Conservation (phyloP, 2,888 invertebrate genomes). For the Drosophila diplacantha region DNA sequence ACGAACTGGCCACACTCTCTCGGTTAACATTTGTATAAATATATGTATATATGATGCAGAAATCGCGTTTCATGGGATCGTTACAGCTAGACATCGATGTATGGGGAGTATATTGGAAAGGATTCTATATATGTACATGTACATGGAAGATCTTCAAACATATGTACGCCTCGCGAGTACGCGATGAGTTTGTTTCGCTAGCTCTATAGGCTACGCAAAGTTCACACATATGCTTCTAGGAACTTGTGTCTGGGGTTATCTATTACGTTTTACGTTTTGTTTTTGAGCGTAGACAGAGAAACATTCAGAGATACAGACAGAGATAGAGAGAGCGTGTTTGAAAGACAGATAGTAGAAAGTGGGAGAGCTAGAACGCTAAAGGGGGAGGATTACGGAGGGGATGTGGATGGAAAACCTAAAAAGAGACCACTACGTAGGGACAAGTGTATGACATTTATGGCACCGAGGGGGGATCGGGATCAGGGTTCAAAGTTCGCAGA, state of each 20-base stretch:
- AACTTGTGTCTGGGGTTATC: slow-evolving; percentile 7
- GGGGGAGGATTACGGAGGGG: slow-evolving; percentile 6
- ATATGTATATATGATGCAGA: neutral
- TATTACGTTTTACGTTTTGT: slow-evolving; percentile 6
- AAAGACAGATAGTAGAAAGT: slow-evolving; percentile 36
- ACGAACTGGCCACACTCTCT: slow-evolving; percentile 7
- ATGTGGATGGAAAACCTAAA: slow-evolving; percentile 21
- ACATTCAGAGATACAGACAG: slow-evolving; percentile 29
- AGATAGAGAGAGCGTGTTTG: slow-evolving; percentile 5
- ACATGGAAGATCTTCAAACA: slow-evolving; percentile 16
- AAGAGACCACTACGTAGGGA: slow-evolving; percentile 8
- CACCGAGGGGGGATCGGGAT: neutral
- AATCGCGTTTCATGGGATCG: slow-evolving; percentile 3
- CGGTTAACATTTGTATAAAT: neutral
- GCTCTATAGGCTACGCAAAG: slow-evolving; percentile 25
- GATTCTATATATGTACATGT: slow-evolving; percentile 18
- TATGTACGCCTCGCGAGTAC: slow-evolving; percentile 5
- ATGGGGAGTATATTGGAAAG: slow-evolving; percentile 8
- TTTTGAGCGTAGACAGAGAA: slow-evolving; percentile 30
- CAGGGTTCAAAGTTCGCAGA: slow-evolving; percentile 1
- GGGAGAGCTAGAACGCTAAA: slow-evolving; percentile 35
- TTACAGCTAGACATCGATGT: slow-evolving; percentile 39
- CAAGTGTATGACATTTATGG: slow-evolving; percentile 7
- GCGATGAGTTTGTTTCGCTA: slow-evolving; percentile 18
- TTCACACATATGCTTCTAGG: slow-evolving; percentile 19